Conservation (phyloP, 35 echinoderm and acorn worm genomes). For the Apostichopus californicus region DNA sequence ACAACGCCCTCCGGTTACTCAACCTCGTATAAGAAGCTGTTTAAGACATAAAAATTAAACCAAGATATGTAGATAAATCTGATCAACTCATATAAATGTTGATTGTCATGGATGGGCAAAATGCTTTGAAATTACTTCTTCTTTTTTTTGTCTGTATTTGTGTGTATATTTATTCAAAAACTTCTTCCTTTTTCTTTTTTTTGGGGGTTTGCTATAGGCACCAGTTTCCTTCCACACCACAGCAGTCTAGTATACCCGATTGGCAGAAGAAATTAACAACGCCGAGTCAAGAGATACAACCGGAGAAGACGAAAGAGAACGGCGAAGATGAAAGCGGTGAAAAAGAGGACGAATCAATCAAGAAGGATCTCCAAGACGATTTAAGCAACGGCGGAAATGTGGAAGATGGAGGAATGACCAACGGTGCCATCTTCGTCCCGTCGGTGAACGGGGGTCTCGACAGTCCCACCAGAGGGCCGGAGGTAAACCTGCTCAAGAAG, state of each 20-base stretch:
- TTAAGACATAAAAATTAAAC: background rate
- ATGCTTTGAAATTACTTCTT: no score
- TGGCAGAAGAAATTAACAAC: slow-evolving; percentile 28
- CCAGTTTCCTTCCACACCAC: slow-evolving; percentile 41
- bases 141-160: background rate
- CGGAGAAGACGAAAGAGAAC: background rate
- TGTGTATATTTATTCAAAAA: no score
- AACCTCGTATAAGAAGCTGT: background rate
- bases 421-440: no score
- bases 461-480: background rate
- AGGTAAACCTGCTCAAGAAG: slow-evolving; percentile 26
- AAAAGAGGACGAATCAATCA: background rate
- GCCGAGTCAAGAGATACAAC: background rate
- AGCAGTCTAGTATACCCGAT: slow-evolving; percentile 29
- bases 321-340: background rate
- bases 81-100: no score
- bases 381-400: background rate
- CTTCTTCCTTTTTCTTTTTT: background rate
- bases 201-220: background rate
- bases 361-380: background rate
- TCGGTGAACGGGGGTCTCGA: background rate
- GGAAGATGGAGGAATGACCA: background rate
- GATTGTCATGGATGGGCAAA: no score
- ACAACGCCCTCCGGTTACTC: background rate
- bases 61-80: background rate